phyloP scores from a whole-genome alignment of 2,797 vertebrate genomes.

The Thaleichthys pacificus region DNA sequence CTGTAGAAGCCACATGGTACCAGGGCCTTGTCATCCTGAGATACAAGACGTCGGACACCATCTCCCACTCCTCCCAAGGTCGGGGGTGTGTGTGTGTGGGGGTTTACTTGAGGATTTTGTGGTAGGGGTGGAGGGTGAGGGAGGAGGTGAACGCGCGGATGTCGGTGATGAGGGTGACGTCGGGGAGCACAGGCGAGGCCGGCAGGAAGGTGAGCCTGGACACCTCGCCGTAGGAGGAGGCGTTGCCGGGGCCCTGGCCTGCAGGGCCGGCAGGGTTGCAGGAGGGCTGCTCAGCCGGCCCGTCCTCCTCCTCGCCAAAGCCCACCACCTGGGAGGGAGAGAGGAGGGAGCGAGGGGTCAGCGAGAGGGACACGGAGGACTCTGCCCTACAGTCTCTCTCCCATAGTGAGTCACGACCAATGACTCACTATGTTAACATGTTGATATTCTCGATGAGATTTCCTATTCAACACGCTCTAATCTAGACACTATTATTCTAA shows the following conservation, averaged over 20 bases:
- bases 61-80: slow-evolving; percentile 66
- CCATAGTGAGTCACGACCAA: neutral
- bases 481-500: neutral
- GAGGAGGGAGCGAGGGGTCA: neutral
- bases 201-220: slow-evolving; percentile 83
- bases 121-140: slow-evolving; percentile 87
- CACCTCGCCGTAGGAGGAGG: slow-evolving; percentile 80
- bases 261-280: neutral
- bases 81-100: slow-evolving; percentile 65
- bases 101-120: slow-evolving; percentile 87
- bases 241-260: slow-evolving; percentile 5
- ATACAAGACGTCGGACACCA: neutral
- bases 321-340: slow-evolving; percentile 83
- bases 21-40: slow-evolving; percentile 12
- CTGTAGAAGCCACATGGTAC: neutral
- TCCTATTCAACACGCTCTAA: neutral
- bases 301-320: slow-evolving; percentile 84
- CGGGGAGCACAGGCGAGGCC: slow-evolving; percentile 66
- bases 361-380: too few species aligned
- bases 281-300: slow-evolving; percentile 40
- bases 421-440: neutral
- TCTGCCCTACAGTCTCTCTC: neutral
- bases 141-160: slow-evolving; percentile 87
- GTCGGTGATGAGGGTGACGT: slow-evolving; percentile 77
- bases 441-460: neutral